These are phyloP conservation scores for Pelobates fuscus DNA, from an alignment of 2,113 vertebrate genomes.

Conservation along the genomic window DNA sequence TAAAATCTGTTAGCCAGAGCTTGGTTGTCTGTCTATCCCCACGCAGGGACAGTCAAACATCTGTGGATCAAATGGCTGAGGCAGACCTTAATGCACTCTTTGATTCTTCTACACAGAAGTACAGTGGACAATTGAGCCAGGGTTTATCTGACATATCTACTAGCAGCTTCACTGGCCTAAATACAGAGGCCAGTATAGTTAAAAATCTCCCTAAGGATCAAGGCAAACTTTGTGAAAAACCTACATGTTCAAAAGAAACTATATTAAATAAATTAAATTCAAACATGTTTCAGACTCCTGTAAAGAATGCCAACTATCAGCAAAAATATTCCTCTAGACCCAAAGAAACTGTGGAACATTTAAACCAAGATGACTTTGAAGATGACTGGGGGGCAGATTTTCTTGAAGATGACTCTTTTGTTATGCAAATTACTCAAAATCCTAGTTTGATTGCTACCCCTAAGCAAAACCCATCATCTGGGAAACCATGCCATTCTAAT, in stretches of 20 bases:
- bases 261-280: background rate
- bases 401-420: slow-evolving; percentile 75
- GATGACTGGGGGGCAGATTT: slow-evolving; percentile 84
- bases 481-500: slow-evolving; percentile 5
- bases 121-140: slow-evolving; percentile 78
- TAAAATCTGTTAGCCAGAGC: slow-evolving; percentile 56
- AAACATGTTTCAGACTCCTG: background rate
- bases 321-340: slow-evolving; percentile 37
- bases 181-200: slow-evolving; percentile 41
- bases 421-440: slow-evolving; percentile 74
- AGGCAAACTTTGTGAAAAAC: background rate
- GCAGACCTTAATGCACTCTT: slow-evolving; percentile 84
- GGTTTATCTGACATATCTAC: slow-evolving; percentile 55
- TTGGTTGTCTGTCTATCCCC: slow-evolving; percentile 41
- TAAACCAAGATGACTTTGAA: slow-evolving; percentile 71
- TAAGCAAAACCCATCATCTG: slow-evolving; percentile 39
- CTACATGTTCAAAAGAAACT: background rate
- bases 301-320: accelerated
- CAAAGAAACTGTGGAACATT: slow-evolving; percentile 43
- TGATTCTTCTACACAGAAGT: slow-evolving; percentile 83
- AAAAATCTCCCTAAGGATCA: background rate
- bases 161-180: slow-evolving; percentile 29
- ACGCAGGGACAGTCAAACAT: slow-evolving; percentile 55
- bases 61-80: slow-evolving; percentile 71
- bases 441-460: slow-evolving; percentile 59